phyloP scores from a whole-genome alignment of 30 jellyfish, hydroid and myxozoan species.

The Turritopsis dohrnii region DNA sequence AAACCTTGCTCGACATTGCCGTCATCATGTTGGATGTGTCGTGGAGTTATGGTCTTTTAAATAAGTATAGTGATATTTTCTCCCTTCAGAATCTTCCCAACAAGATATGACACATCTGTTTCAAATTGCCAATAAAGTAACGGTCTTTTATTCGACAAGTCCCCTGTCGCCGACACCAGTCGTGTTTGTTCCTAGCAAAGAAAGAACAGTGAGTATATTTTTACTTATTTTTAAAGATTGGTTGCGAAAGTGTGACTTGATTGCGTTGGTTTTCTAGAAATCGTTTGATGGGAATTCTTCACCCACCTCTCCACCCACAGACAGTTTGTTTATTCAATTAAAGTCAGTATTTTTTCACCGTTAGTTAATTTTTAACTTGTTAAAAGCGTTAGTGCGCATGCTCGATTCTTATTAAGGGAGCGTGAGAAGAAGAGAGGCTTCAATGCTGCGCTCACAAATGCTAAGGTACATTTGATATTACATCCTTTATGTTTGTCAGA shows the following conservation, averaged over 20 bases:
- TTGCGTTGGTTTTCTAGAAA: not conserved
- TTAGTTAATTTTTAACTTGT: not conserved
- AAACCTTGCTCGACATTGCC: no score
- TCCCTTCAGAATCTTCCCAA: not conserved
- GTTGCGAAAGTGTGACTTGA: not conserved
- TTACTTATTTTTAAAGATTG: not conserved
- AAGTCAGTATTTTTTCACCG: slow-evolving; percentile 1
- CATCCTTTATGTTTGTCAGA: not conserved
- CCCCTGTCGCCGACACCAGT: slow-evolving; percentile 61
- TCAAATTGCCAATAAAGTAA: slow-evolving; percentile 66
- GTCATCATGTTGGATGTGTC: no score
- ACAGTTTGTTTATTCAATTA: not conserved
- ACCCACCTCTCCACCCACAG: not conserved
- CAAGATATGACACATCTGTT: slow-evolving; percentile 20
- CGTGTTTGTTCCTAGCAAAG: slow-evolving; percentile 47
- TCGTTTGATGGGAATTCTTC: slow-evolving; percentile 12
- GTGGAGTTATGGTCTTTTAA: no score
- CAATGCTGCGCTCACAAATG: slow-evolving; percentile 66
- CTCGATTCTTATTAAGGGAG: slow-evolving; percentile 29
- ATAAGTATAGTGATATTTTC: no score
- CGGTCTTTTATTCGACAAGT: slow-evolving; percentile 46
- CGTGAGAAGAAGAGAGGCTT: slow-evolving; percentile 72
- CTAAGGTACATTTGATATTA: slow-evolving; percentile 43
- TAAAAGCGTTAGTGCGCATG: not conserved
- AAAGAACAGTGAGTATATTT: not conserved